phyloP scores from a whole-genome alignment of 1,140 invertebrate genomes.

The Drosophila kepulauana region DNA sequence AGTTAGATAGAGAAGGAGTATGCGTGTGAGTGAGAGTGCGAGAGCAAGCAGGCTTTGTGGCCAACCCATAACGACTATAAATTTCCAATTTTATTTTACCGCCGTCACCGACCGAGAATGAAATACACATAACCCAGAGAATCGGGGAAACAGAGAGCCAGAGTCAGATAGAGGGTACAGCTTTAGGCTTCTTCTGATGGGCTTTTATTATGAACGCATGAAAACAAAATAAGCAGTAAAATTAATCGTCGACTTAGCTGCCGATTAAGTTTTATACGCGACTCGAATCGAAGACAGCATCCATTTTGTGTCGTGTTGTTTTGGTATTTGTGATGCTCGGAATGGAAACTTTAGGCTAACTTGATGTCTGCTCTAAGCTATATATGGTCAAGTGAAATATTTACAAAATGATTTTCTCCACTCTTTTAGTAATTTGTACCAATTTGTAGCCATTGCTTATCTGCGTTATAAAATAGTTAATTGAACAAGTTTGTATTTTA shows the following conservation, averaged over 20 bases:
- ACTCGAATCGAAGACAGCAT: constrained; percentile 56
- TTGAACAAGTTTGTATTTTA: neutral
- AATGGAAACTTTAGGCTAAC: constrained; percentile 32
- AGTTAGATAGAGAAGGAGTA: neutral
- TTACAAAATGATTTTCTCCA: constrained; percentile 10
- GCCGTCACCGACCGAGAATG: constrained; percentile 43
- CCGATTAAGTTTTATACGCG: constrained; percentile 56
- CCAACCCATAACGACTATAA: constrained; percentile 69
- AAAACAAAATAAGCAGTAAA: constrained; percentile 82
- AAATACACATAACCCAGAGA: constrained; percentile 14
- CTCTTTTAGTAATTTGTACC: constrained; percentile 12
- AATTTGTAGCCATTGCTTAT: constrained; percentile 19
- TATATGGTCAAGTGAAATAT: constrained; percentile 8
- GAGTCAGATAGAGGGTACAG: constrained; percentile 17
- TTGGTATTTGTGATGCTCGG: constrained; percentile 13
- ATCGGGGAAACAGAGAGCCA: neutral
- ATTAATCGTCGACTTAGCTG: constrained; percentile 77
- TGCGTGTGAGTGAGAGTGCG: neutral
- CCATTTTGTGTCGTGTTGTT: constrained; percentile 59
- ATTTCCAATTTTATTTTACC: constrained; percentile 78
- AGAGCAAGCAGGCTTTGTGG: constrained; percentile 10
- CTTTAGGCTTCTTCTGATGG: constrained; percentile 44
- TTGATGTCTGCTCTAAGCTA: constrained; percentile 11
- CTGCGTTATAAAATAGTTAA: neutral
- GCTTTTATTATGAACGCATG: constrained; percentile 67